These are phyloP conservation scores for Butorides virescens DNA, from an alignment of 2,113 vertebrate genomes.

Conservation along the genomic window DNA sequence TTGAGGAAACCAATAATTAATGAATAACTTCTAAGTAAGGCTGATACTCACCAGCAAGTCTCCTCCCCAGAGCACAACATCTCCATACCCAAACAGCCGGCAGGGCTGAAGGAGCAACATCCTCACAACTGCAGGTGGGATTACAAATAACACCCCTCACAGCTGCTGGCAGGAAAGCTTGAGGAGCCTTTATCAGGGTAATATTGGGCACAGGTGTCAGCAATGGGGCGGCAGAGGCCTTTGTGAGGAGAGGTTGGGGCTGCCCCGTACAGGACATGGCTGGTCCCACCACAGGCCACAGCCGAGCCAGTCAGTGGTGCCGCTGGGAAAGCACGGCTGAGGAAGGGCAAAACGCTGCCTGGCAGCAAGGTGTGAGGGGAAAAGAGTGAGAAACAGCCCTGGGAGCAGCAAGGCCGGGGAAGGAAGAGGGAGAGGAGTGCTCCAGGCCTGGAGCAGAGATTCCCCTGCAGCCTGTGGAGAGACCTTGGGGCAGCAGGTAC, in stretches of 20 bases:
- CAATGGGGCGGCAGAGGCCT: background rate
- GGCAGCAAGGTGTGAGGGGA: background rate
- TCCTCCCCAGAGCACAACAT: background rate
- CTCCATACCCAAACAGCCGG: too few relatives aligned
- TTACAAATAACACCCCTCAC: background rate
- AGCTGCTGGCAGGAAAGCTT: background rate
- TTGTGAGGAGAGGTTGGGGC: fast-evolving
- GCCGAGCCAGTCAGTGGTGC: background rate
- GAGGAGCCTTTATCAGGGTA: background rate
- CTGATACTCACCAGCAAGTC: background rate
- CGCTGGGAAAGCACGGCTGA: background rate
- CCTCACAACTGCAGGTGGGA: background rate
- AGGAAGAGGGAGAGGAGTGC: background rate
- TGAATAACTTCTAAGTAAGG: background rate
- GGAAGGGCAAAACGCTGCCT: background rate
- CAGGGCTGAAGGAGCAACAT: fast-evolving
- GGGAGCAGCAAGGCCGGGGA: background rate
- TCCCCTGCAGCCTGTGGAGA: background rate
- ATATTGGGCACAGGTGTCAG: background rate
- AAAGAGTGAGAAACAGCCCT: fast-evolving
- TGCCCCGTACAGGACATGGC: fast-evolving
- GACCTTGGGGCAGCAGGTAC: background rate
- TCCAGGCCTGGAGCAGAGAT: background rate
- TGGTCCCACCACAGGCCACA: fast-evolving
- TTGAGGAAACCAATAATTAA: background rate